Base-by-base conservation (phyloP, 2,888 invertebrate genomes). In the Augiades crinisus region DNA sequence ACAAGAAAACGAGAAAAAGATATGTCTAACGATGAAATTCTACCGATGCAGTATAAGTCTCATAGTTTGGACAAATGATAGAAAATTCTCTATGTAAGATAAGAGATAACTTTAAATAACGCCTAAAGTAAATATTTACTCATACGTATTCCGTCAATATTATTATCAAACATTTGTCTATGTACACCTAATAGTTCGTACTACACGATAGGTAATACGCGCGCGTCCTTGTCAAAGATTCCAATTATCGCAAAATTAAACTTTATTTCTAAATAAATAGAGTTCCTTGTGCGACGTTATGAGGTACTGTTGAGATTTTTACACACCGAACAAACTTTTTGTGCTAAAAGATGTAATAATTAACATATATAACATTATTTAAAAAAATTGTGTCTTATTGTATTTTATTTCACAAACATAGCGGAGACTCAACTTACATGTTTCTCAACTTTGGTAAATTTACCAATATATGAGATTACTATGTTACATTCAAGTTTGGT, bases 1-100 rank as follows among this genome's bases (percentile, higher is more conserved):
- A 53, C 14, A 49, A 38, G 22, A 46, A 45, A 41, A 43, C n/a
- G 14, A 47, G 17, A 14, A 19, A 31, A 38, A 38, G 47, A 47
- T 47, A 47, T 47, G 47, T 30, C 24, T 46, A 22, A 10, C 19
- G n/a, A 38, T 8, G 19, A 47, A 47, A 38, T 30, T 47, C 30
- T 47, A 38, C 13, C 37, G 37, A 37, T 13, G 16, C 13, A 22
- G 30, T 24, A 46, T 46, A 30, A 47, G 47, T 47, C 47, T 47
- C 47, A 21, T 47, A 46, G 21, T 22, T 37, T 31, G 47, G 47
- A 47, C 47, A 47, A 30, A 21, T 17, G n/a, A 27, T 5, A 3
- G n/a, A 30, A 36, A 37, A 36, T 27, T 36, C 46, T 24, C 24
- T 27, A 46, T 31, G 27, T 21, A 30, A 21, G 16, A 30, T 17